Evolutionary conservation across 2,113 vertebrate genomes (phyloP).

Genomic region (Mobula hypostoma): DNA sequence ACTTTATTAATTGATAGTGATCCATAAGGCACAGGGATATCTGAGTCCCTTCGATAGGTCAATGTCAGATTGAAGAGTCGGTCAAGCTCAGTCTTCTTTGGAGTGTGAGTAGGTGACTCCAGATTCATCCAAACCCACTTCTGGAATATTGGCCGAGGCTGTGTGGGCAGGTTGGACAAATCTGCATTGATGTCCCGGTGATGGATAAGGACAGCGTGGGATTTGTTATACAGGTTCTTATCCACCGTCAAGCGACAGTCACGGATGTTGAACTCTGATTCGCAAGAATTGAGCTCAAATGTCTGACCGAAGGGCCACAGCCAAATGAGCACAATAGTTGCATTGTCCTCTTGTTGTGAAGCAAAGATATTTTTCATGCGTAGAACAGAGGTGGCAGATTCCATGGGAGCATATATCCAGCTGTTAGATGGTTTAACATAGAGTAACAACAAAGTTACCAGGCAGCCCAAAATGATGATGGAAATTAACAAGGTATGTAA

Average conservation of each 20-base stretch:
- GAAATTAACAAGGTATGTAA: slow-evolving; percentile 83
- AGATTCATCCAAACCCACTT: slow-evolving; percentile 99
- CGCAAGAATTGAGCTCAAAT: slow-evolving; percentile 78
- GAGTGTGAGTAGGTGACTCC: slow-evolving; percentile 87
- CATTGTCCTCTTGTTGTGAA: slow-evolving; percentile 71
- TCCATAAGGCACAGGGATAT: slow-evolving; percentile 95
- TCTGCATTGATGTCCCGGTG: slow-evolving; percentile 85
- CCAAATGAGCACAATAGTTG: slow-evolving; percentile 86
- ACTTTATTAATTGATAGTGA: slow-evolving; percentile 74
- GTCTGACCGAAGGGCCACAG: slow-evolving; percentile 92
- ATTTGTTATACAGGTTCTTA: slow-evolving; percentile 79
- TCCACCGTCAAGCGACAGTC: slow-evolving; percentile 87
- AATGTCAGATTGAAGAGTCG: slow-evolving; percentile 90
- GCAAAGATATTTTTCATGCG: slow-evolving; percentile 83
- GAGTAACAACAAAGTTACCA: slow-evolving; percentile 88
- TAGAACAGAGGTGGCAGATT: slow-evolving; percentile 77
- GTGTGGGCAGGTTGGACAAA: slow-evolving; percentile 82
- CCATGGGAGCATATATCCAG: slow-evolving; percentile 83
- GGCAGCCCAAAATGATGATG: slow-evolving; percentile 81
- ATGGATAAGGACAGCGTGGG: slow-evolving; percentile 85
- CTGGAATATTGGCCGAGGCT: slow-evolving; percentile 79
- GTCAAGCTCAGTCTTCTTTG: slow-evolving; percentile 81
- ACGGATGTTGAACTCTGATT: slow-evolving; percentile 80
- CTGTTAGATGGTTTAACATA: slow-evolving; percentile 89
- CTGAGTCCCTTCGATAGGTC: slow-evolving; percentile 83